A percentile compares a stretch with the other conserved stretches of the same genome.
Conservation (phyloP, 2,113 vertebrate species). For the Trachemys scripta region DNA sequence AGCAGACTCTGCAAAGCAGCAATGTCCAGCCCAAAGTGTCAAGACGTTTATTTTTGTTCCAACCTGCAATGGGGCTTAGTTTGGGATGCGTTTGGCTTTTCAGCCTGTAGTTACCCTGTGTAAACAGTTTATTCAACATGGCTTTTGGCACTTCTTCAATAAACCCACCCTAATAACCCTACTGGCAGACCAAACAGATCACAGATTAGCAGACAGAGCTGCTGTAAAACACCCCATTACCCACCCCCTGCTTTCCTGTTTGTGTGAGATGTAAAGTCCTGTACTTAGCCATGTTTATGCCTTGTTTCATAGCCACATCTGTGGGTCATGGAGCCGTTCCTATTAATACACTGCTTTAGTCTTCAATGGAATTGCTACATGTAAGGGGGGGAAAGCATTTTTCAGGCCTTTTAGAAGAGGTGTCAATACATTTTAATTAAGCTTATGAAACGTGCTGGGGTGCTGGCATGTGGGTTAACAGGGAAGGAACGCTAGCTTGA, state of each 20-base stretch:
- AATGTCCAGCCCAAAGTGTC: constrained; percentile 80
- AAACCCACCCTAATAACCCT: constrained; percentile 86
- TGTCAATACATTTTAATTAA: constrained; percentile 70
- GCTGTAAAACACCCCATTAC: constrained; percentile 77
- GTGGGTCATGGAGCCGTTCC: constrained; percentile 44
- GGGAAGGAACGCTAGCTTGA: constrained; percentile 75
- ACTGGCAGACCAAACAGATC: constrained; percentile 87
- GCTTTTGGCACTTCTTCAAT: constrained; percentile 85
- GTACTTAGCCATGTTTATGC: constrained; percentile 70
- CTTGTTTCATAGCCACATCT: constrained; percentile 45
- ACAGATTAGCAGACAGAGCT: constrained; percentile 81
- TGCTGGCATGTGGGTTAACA: constrained; percentile 77
- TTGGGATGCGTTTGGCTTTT: constrained; percentile 82
- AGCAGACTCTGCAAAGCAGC: constrained; percentile 76
- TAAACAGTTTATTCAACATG: constrained; percentile 88
- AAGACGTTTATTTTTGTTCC: constrained; percentile 89
- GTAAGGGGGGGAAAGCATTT: constrained; percentile 19
- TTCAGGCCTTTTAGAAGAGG: constrained; percentile 56
- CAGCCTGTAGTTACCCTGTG: constrained; percentile 82
- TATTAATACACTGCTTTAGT: constrained; percentile 18
- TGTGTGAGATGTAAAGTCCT: constrained; percentile 63
- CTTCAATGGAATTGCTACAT: not conserved
- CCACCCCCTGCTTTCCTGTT: constrained; percentile 77
- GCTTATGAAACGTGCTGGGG: constrained; percentile 73
- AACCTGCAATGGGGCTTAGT: constrained; percentile 81